A percentile compares a stretch with the other conserved stretches of the same genome.
These are phyloP conservation scores for Calycopis cecrops DNA, from an alignment of 1,140 invertebrate genomes.

Conservation along the genomic window DNA sequence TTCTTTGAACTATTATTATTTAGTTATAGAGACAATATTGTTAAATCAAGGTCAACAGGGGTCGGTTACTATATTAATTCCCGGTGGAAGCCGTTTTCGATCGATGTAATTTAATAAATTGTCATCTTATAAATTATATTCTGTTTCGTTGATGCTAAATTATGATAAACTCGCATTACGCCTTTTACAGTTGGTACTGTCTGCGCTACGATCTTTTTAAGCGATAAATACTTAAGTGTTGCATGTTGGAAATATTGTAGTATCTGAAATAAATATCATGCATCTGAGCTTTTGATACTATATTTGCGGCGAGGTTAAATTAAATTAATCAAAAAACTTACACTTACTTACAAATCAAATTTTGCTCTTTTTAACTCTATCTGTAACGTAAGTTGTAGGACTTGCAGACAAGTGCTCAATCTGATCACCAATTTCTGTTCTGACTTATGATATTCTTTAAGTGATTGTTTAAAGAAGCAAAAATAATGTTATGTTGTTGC, in stretches of 20 bases:
- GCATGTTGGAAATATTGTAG: background rate
- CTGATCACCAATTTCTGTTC: too few relatives aligned
- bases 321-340: too few relatives aligned
- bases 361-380: too few relatives aligned
- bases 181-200: background rate
- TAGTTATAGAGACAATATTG: constrained; percentile 43
- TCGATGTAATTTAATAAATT: constrained; percentile 54
- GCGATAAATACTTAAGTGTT: background rate
- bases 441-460: too few relatives aligned
- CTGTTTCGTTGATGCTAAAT: background rate
- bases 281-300: too few relatives aligned
- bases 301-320: too few relatives aligned
- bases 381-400: too few relatives aligned
- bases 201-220: background rate
- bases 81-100: constrained; percentile 37
- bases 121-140: constrained; percentile 6
- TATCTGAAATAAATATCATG: background rate
- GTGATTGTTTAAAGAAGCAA: too few relatives aligned
- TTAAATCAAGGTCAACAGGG: constrained; percentile 29
- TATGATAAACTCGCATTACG: background rate
- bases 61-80: constrained; percentile 40
- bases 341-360: too few relatives aligned
- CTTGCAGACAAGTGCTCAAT: too few relatives aligned
- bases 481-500: too few relatives aligned
- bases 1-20: constrained; percentile 37